Conservation (phyloP, 1,140 invertebrate genomes). For the Eumaeus atala region DNA sequence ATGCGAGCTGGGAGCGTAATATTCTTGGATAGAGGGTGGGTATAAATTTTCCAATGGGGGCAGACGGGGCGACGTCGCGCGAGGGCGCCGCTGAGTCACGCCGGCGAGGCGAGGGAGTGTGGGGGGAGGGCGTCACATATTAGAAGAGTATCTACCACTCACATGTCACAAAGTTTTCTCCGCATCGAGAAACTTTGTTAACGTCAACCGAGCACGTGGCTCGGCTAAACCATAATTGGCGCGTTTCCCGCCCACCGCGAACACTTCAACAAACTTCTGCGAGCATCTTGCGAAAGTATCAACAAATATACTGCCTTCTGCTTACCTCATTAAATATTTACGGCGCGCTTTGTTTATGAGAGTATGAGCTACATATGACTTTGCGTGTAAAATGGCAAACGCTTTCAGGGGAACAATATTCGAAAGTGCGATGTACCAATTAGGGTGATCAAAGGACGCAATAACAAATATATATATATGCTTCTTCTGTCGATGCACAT, state of each 20-base stretch:
- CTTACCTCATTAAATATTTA: conserved; percentile 7
- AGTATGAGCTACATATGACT: no score
- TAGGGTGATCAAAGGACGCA: no score
- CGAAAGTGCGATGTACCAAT: no score
- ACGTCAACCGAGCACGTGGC: conserved; percentile 70
- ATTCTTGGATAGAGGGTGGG: conserved; percentile 67
- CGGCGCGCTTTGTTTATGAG: not conserved
- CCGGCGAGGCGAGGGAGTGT: conserved; percentile 35
- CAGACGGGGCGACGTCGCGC: conserved; percentile 67
- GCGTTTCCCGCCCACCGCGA: conserved; percentile 43
- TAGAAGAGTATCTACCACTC: conserved; percentile 66
- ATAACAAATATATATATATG: no score
- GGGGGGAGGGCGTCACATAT: conserved; percentile 46
- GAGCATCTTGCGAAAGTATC: conserved; percentile 20
- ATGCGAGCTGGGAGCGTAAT: conserved; percentile 34
- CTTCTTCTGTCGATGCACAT: no score
- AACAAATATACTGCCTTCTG: conserved; percentile 10
- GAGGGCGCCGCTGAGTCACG: conserved; percentile 69
- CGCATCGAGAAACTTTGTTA: conserved; percentile 71
- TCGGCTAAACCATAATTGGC: conserved; percentile 58
- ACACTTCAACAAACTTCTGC: conserved; percentile 18
- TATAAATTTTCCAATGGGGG: conserved; percentile 72
- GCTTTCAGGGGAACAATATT: no score
- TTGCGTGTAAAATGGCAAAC: no score
- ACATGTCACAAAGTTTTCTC: conserved; percentile 73